Conservation (phyloP, 2,113 vertebrate species). For the Mastomys coucha region DNA sequence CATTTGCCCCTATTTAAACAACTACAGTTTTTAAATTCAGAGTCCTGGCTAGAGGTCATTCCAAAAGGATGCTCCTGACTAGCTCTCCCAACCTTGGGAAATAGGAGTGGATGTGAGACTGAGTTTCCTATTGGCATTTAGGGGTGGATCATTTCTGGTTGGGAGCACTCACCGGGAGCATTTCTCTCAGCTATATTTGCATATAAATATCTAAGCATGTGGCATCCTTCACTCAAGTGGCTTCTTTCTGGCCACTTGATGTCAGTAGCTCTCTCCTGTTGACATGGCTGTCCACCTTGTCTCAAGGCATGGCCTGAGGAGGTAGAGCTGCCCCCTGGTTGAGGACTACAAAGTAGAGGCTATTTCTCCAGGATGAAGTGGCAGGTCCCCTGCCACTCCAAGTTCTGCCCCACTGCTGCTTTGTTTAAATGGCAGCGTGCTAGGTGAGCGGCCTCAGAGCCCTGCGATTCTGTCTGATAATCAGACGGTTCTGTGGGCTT, state of each 20-base stretch:
- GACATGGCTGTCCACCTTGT: neutral
- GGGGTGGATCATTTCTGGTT: neutral
- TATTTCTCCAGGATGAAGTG: neutral
- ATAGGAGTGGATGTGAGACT: neutral
- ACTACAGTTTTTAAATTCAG: neutral
- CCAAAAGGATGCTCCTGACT: neutral
- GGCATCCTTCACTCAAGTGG: neutral
- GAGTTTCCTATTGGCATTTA: neutral
- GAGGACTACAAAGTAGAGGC: neutral
- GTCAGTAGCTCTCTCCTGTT: neutral
- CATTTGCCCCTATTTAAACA: neutral
- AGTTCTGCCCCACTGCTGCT: accelerated
- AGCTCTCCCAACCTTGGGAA: neutral
- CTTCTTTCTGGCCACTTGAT: neutral
- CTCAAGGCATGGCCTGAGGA: neutral
- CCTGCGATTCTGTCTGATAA: neutral
- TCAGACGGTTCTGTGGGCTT: neutral
- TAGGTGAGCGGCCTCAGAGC: neutral
- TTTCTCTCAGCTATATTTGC: neutral
- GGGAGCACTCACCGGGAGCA: neutral
- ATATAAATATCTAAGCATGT: neutral
- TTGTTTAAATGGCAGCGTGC: neutral
- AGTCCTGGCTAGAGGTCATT: neutral
- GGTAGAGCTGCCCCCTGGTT: neutral
- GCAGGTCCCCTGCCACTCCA: neutral